These are phyloP conservation scores for Willowsia nigromaculata DNA, from an alignment of 2,888 invertebrate species.

Conservation along the genomic window DNA sequence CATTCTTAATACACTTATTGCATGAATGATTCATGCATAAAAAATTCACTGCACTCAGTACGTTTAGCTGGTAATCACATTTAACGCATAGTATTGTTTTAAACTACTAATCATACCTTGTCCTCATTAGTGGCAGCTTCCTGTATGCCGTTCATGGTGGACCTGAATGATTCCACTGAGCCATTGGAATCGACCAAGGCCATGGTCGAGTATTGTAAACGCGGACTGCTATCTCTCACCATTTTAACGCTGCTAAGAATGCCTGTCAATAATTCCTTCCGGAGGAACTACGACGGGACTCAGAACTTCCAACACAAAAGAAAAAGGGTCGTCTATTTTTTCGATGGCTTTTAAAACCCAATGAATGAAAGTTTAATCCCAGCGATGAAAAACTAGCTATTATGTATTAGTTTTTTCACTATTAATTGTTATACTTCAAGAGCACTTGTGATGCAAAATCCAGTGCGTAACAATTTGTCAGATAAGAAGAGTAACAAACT, in stretches of 20 bases:
- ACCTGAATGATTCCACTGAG: slow-evolving; percentile 76
- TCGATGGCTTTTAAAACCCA: background rate
- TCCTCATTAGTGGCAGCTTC: slow-evolving; percentile 76
- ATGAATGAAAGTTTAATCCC: background rate
- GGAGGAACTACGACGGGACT: slow-evolving; percentile 66
- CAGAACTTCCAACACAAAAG: background rate
- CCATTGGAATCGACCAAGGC: slow-evolving; percentile 78
- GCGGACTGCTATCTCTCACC: slow-evolving; percentile 72
- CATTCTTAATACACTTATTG: background rate
- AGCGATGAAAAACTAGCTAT: background rate
- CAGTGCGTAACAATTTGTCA: slow-evolving; percentile 29
- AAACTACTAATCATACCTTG: slow-evolving; percentile 72
- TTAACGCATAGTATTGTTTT: background rate
- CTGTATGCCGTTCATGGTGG: slow-evolving; percentile 77
- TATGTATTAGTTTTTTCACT: background rate
- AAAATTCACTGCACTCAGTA: too few species aligned
- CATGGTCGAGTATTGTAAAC: slow-evolving; percentile 75
- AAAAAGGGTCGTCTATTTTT: background rate
- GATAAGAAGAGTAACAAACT: background rate
- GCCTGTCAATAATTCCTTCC: slow-evolving; percentile 63
- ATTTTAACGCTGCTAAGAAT: slow-evolving; percentile 54
- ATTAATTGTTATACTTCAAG: slow-evolving; percentile 19
- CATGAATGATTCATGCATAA: too few species aligned
- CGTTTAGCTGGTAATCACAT: background rate
- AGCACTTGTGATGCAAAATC: slow-evolving; percentile 3